Conservation (phyloP, 2,888 invertebrate species). For the Axea sp. region DNA sequence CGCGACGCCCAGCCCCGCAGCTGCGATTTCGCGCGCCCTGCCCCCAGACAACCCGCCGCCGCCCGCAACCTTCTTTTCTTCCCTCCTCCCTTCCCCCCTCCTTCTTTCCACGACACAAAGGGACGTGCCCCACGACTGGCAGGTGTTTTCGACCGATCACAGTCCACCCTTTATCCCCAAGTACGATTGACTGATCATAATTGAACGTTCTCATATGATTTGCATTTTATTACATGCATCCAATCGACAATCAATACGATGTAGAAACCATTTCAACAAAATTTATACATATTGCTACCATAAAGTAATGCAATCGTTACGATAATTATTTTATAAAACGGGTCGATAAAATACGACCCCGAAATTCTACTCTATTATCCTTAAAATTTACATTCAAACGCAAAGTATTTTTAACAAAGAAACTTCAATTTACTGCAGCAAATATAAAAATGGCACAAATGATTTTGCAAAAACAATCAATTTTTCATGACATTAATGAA, state of each 20-base stretch:
- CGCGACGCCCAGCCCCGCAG: too few relatives aligned
- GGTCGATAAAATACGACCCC: conserved; percentile 2
- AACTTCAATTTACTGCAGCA: conserved; percentile 8
- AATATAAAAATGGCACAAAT: conserved; percentile 4
- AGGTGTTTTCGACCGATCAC: conserved; percentile 55
- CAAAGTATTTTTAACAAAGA: conserved; percentile 5
- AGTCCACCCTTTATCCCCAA: conserved; percentile 48
- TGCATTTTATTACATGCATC: conserved; percentile 53
- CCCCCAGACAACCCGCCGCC: too few relatives aligned
- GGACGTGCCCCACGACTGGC: conserved; percentile 44
- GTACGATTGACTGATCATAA: conserved; percentile 47
- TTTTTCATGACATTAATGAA: too few relatives aligned
- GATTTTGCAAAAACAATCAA: too few relatives aligned
- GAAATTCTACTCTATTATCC: conserved; percentile 19
- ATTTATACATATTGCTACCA: conserved; percentile 33
- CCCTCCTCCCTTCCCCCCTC: too few relatives aligned
- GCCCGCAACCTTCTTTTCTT: too few relatives aligned
- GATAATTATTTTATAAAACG: conserved; percentile 36
- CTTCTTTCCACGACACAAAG: too few relatives aligned
- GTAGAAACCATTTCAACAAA: conserved; percentile 21
- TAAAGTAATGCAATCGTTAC: conserved; percentile 21
- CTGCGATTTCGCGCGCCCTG: too few relatives aligned
- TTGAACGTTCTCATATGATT: conserved; percentile 54
- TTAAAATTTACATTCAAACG: conserved; percentile 18
- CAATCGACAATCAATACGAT: conserved; percentile 43